Percentiles rank a stretch among this genome's conserved stretches.
phyloP scores from a whole-genome alignment of 2,888 invertebrate species.

The Heliconius sara region DNA sequence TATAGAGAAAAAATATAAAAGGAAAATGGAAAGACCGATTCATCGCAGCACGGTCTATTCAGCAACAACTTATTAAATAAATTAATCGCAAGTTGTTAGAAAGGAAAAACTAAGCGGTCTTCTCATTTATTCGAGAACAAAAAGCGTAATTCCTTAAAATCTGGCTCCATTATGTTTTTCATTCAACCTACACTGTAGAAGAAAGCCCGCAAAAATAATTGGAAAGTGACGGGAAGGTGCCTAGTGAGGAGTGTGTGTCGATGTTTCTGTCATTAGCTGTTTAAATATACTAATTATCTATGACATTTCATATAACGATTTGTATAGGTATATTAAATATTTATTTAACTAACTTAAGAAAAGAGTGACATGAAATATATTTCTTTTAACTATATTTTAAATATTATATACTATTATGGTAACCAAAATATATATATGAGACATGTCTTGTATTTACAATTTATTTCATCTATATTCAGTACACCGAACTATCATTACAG shows the following conservation, averaged over 20 bases:
- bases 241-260: slow-evolving; percentile 47
- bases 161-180: slow-evolving; percentile 68
- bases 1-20: slow-evolving; percentile 54
- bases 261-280: slow-evolving; percentile 33
- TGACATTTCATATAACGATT: neutral
- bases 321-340: neutral
- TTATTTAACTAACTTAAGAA: neutral
- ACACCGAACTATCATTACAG: neutral
- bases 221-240: slow-evolving; percentile 76
- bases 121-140: slow-evolving; percentile 68
- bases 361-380: neutral
- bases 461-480: neutral
- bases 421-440: neutral
- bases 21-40: slow-evolving; percentile 74
- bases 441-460: neutral
- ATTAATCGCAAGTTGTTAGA: slow-evolving; percentile 79
- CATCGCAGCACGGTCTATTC: slow-evolving; percentile 72
- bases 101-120: slow-evolving; percentile 77
- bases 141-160: slow-evolving; percentile 78
- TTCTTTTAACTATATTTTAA: neutral
- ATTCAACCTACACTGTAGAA: slow-evolving; percentile 73
- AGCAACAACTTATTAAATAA: slow-evolving; percentile 82
- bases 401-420: no score
- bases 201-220: slow-evolving; percentile 82
- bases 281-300: slow-evolving; percentile 8